A percentile compares a stretch with the other conserved stretches of the same genome.
Evolutionary conservation across 1,140 invertebrate genomes (phyloP).

Genomic region (Bombus affinis): DNA sequence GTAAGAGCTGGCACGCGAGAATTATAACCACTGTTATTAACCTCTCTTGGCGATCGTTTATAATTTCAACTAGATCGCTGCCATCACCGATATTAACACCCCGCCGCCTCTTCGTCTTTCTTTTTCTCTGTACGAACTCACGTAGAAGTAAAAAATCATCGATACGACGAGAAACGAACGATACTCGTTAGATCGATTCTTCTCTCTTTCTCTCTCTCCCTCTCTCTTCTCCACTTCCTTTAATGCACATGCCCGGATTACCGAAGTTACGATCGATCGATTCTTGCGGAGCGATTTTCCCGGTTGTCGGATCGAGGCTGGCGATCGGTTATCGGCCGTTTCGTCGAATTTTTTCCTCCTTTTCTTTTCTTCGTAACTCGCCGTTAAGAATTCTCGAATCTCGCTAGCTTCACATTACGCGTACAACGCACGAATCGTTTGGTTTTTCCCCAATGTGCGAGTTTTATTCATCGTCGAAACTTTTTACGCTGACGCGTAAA

Average conservation of each 20-base stretch:
- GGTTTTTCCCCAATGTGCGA: conserved; percentile 18
- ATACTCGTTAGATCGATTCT: no score
- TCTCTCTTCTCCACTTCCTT: no score
- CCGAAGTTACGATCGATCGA: no score
- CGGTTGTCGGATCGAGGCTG: no score
- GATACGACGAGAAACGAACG: no score
- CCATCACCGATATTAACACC: conserved; percentile 28
- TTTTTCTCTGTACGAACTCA: neutral
- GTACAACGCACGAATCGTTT: neutral
- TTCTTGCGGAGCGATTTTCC: no score
- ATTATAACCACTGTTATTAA: conserved; percentile 43
- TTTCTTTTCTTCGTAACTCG: no score
- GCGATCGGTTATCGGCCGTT: no score
- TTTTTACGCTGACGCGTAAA: neutral
- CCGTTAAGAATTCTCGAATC: no score
- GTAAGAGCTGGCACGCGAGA: neutral
- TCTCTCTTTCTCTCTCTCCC: neutral
- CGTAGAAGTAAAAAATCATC: no score
- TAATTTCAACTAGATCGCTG: conserved; percentile 21
- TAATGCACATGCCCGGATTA: no score
- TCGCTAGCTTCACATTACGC: neutral
- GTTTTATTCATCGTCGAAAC: conserved; percentile 34
- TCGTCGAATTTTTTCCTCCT: no score
- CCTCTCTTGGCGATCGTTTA: conserved; percentile 44
- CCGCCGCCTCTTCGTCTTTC: neutral